Base-by-base conservation (phyloP, 2,113 vertebrate species). In the Aldabrachelys gigantea region DNA sequence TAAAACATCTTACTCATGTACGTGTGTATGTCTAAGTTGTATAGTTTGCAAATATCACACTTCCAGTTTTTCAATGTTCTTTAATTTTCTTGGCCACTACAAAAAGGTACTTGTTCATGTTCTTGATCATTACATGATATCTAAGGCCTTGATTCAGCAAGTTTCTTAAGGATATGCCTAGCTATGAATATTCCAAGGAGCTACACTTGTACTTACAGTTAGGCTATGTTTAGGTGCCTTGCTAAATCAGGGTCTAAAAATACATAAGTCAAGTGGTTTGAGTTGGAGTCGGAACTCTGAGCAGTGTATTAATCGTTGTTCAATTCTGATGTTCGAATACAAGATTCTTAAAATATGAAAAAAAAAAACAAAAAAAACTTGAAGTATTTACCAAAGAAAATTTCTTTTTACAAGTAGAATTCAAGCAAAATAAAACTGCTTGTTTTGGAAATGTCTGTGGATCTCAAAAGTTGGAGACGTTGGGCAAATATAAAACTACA, bases 1-100 rank as follows among this genome's bases (percentile, higher is more conserved):
- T 99, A 97, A 97, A 89, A 19, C 38, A 7, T 88, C 83, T 81
- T 57, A 22, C 76, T 24, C 84, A 10, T 89, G 1, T 85, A 19
- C 9, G 90, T 95, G 25, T 62, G 57, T 13, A 4, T 89, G 49
- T 21, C 72, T 84, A 31, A 47, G 10, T 5, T 2, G 56, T 89
- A 17, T 7, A 91, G 76, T 29, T 14, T 84, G 44, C 80, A 89
- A 41, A 79, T 49, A 21, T 54, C 69, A 79, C 38, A 41, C 50
- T 92, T 93, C 19, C 1, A 80, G 1, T 76, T 87, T 47, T 50
- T 59, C 76, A 62, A 38, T 84, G 72, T 7, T 2, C 47, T 90
- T 76, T 14, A 38, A 41, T 80, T 85, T 50, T 29, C 13, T 5
- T 54, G 7, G 21, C 9, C 41, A 85, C 13, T 25, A 84, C 79